Base-by-base conservation (phyloP, 2,888 invertebrate genomes). In the Pedicia rivosa region DNA sequence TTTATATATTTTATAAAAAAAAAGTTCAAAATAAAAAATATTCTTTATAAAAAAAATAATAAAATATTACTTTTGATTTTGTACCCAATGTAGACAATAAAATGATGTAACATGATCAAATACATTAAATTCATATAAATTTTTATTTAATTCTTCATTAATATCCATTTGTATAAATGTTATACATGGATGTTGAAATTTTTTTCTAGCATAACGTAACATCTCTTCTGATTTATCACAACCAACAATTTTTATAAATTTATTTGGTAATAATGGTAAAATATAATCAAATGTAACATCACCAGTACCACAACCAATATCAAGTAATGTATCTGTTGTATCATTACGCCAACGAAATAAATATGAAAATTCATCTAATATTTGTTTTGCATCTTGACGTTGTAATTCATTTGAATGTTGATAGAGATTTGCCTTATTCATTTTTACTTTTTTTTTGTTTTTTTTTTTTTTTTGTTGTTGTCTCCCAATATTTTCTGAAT, bases 41-140 rank as follows among this genome's bases (percentile, higher is more conserved):
- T n/a, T 6, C 17, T 12, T 40, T 4, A 35, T n/a, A 30, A 38
- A 7, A 36, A 43, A 34, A 27, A n/a, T n/a, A 26, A 16, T 29
- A 32, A 37, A 29, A 24, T 36, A 67, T 62, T 63, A 78, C 78
- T 70, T 67, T 54, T 78, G 75, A 50, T 81, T 68, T 45, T 70
- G 69, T 22, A 83, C 71, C 84, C 84, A 84, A 49, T 84, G 82
- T 4, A 86, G 61, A 42, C 80, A 74, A 53, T 81, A 82, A 52
- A 83, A 82, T 0, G 83, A 83, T 36, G 80, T 72, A 1, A 72
- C 67, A 50, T 81, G 78, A 50, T 76, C 68, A 48, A 78, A 83
- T 19, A 57, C 50, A 6, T 36, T 28, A 14, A 20, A 20, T 36
- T 59, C 64, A 12, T 57, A 48, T 31, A 69, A n/a, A n/a, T n/a